Base-by-base conservation (phyloP, 2,888 invertebrate species). In the Hyppa rectilinea region DNA sequence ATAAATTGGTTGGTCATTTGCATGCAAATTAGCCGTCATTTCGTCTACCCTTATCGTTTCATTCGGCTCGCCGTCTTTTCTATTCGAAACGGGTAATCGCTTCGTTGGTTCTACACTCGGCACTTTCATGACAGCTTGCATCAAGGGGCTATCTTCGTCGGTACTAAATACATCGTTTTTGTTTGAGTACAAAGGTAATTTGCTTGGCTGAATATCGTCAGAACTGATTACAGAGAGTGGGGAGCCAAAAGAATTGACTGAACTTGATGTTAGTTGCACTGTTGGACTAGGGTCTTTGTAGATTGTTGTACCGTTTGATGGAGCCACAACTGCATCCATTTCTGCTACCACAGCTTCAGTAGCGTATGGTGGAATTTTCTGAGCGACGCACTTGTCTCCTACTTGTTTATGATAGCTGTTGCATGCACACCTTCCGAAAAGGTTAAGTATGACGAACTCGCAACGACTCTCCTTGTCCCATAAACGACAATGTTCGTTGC, bases 391-490 rank as follows among this genome's bases (percentile, higher is more conserved):
- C 78, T 96, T 96, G 80, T 97, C 97, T 23, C 97, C 97, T 34
- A 96, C 93, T 93, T 97, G 97, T 75, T 96, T 96, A 82, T 96
- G 96, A 50, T 97, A 97, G 14, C 97, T 92, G 83, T 97, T 97
- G 90, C 99, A 99, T 75, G 98, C 97, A 88, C 99, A 99, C 87
- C 98, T 97, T 59, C 99, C 99, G 89, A 98, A 98, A 17, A 99
- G 96, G 91, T 98, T 98, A 38, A 98, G 98, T 83, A 99, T 98
- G 63, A 98, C 96, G 91, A 98, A 99, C 92, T 98, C 98, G 88
- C 99, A 99, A 88, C 98, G 98, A 80, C 98, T 98, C 89, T 98
- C 97, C 77, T 96, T 96, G 85, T 98, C 98, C 97, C 97, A 98
- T 87, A 98, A 96, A 75, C 97, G 97, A 91, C 99, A 99, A 91